Evolutionary conservation across 2,888 invertebrate genomes (phyloP).

Genomic region (Tortricodes alternella): DNA sequence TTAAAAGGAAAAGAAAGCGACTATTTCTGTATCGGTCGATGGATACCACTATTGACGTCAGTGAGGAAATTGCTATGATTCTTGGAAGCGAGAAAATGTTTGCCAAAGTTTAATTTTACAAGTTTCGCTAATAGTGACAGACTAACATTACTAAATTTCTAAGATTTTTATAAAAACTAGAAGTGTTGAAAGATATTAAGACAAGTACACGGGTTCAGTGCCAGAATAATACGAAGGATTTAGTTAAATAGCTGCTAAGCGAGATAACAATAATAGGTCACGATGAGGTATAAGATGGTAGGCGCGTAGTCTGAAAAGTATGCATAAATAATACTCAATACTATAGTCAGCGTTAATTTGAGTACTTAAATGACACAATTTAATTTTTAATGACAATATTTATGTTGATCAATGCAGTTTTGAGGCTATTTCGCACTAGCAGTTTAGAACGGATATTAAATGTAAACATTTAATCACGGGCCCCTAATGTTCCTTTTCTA

Average conservation of each 20-base stretch:
- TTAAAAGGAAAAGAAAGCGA: not conserved
- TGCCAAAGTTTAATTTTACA: constrained; percentile 71
- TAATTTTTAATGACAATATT: not conserved
- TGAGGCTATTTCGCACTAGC: not conserved
- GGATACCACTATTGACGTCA: constrained; percentile 51
- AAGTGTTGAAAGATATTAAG: not conserved
- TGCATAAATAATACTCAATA: not conserved
- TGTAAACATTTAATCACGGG: too few relatives aligned
- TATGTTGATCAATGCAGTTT: not conserved
- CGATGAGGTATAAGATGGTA: constrained; percentile 14
- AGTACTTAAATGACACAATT: not conserved
- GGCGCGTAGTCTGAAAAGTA: not conserved
- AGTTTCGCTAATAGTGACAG: constrained; percentile 50
- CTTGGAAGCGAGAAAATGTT: constrained; percentile 62
- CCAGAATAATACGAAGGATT: constrained; percentile 10
- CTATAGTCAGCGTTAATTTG: not conserved
- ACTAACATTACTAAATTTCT: constrained; percentile 32
- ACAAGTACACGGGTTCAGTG: constrained; percentile 10
- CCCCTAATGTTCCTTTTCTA: too few relatives aligned
- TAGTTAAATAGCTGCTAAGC: constrained; percentile 7
- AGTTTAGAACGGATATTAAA: not conserved
- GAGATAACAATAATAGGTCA: constrained; percentile 17
- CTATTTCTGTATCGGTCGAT: constrained; percentile 33
- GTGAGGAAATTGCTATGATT: constrained; percentile 51
- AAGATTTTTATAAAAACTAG: not conserved